Conservation (phyloP, 2,113 vertebrate genomes). For the Dryoscopus gambensis region DNA sequence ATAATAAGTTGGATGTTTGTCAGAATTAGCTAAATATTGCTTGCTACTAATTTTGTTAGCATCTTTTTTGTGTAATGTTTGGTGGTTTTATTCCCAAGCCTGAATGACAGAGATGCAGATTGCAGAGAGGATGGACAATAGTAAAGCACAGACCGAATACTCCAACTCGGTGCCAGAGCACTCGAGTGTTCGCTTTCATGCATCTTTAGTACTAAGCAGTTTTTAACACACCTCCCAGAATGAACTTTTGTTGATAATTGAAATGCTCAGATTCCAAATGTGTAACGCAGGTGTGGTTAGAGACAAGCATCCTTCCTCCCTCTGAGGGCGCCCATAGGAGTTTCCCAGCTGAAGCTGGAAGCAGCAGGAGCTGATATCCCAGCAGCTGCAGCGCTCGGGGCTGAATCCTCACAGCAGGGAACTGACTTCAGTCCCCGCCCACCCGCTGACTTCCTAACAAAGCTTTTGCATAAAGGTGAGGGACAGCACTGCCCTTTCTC, state of each 20-base stretch:
- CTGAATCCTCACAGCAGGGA: neutral
- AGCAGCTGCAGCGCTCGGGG: neutral
- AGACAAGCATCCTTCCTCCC: neutral
- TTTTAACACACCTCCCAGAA: neutral
- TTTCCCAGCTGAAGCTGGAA: neutral
- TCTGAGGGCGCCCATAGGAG: fast-evolving
- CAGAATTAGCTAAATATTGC: neutral
- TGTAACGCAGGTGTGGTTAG: neutral
- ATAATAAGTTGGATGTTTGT: neutral
- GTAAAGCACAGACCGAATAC: neutral
- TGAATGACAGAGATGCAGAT: neutral
- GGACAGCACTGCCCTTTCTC: neutral
- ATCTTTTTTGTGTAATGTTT: neutral
- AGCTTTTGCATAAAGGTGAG: neutral
- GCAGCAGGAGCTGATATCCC: neutral
- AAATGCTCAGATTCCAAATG: neutral
- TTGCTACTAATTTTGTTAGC: neutral
- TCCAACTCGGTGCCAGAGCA: neutral
- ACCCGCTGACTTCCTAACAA: neutral
- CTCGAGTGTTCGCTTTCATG: neutral
- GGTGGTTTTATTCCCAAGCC: neutral
- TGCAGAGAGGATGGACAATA: neutral
- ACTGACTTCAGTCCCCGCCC: neutral
- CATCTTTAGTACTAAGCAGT: neutral
- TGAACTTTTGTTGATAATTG: neutral